Percentiles rank a stretch among this genome's conserved stretches.
These are phyloP conservation scores for Myanophis thanlyinensis DNA, from an alignment of 2,113 vertebrate genomes.

Conservation along the genomic window DNA sequence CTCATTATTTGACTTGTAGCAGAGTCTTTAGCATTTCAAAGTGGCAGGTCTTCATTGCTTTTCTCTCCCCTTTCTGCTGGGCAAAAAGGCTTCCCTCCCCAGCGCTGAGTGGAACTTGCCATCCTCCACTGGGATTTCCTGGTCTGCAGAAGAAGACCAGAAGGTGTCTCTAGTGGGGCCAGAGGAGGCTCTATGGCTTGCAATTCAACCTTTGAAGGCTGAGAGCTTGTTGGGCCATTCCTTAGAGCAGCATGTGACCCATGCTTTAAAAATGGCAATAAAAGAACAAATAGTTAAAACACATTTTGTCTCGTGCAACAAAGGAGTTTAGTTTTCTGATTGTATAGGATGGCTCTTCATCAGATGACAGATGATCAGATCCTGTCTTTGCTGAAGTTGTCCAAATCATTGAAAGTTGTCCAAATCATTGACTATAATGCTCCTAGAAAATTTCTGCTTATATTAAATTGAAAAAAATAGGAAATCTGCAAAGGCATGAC, in stretches of 20 bases:
- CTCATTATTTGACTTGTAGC: accelerated
- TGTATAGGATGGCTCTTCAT: not conserved
- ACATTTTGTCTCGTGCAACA: conserved; percentile 23
- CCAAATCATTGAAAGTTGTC: conserved; percentile 52
- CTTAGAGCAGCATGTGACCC: not conserved
- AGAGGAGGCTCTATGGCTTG: conserved; percentile 36
- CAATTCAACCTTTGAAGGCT: conserved; percentile 49
- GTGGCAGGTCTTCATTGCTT: not conserved
- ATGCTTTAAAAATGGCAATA: not conserved
- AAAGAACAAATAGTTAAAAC: not conserved
- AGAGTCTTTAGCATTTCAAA: accelerated
- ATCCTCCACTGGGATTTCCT: conserved; percentile 41
- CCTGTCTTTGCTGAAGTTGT: conserved; percentile 54
- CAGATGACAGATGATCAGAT: not conserved
- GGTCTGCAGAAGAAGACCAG: too few relatives aligned
- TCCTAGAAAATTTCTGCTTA: not conserved
- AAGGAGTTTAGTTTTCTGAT: conserved; percentile 22
- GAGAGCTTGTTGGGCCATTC: conserved; percentile 28
- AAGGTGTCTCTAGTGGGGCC: conserved; percentile 25
- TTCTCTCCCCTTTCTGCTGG: not conserved
- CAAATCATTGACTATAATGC: conserved; percentile 49
- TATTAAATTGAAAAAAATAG: not conserved
- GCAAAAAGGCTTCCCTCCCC: conserved; percentile 56
- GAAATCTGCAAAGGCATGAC: not conserved
- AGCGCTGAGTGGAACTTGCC: conserved; percentile 38